phyloP scores from a whole-genome alignment of 2,888 invertebrate genomes.

The Romanomermis culicivorax region DNA sequence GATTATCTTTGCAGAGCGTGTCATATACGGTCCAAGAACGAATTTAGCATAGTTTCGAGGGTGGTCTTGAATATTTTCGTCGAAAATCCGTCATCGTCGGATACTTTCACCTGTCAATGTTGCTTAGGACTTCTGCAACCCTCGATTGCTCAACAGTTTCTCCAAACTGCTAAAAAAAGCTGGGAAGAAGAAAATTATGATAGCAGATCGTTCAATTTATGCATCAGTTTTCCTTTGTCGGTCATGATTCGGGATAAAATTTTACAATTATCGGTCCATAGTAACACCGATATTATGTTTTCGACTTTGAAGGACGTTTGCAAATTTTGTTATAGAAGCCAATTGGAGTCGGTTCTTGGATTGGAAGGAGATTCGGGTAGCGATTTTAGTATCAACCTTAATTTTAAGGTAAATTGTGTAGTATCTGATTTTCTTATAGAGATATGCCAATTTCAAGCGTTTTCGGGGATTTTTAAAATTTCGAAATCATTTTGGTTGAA shows the following conservation, averaged over 20 bases:
- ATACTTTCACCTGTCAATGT: background rate
- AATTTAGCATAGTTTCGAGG: no score
- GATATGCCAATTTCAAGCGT: background rate
- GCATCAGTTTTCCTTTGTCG: background rate
- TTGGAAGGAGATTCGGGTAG: background rate
- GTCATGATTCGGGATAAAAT: background rate
- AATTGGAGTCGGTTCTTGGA: background rate
- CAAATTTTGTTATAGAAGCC: background rate
- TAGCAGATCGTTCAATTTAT: background rate
- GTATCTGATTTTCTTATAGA: background rate
- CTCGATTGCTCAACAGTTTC: background rate
- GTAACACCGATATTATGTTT: background rate
- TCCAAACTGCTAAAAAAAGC: background rate
- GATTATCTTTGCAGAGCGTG: no score
- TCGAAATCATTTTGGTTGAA: background rate
- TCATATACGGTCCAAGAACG: no score
- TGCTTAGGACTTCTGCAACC: background rate
- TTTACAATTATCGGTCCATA: background rate
- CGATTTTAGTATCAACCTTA: background rate
- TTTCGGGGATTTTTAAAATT: background rate
- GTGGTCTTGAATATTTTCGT: no score
- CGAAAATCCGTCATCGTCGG: no score
- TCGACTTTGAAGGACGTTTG: background rate
- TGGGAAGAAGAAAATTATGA: background rate
- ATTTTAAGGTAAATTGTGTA: background rate